Base-by-base conservation (phyloP, 2,888 invertebrate species). In the Lumbricus terrestris region DNA sequence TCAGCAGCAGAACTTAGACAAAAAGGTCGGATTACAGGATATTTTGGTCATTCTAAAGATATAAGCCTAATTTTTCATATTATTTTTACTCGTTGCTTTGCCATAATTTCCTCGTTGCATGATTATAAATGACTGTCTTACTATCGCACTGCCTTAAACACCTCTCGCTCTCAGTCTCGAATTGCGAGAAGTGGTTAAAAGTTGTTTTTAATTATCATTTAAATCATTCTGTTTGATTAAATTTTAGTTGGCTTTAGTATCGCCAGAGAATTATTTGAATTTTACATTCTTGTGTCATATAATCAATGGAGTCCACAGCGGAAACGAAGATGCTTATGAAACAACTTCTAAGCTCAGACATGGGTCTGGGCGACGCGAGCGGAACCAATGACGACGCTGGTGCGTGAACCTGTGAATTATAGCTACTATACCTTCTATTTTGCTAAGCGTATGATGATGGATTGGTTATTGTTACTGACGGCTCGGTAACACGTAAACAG, bases 171-270 rank as follows among this genome's bases (percentile, higher is more conserved):
- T n/a, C 29, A 69, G 69, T 69, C 69, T 69, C 69, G 69, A 69
- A 69, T 69, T 69, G n/a, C 69, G 69, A 69, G 69, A 69, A 69
- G 69, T 69, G 69, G 69, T 69, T 69, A 69, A 69, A 69, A 69
- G 69, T 69, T 69, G 69, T 69, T 69, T 69, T 69, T 69, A 69
- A 69, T 69, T 69, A 69, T 69, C 69, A n/a, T 69, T 69, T 69
- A 69, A 69, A 69, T 69, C 69, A n/a, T 69, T 69, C 69, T 69
- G 69, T 69, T 69, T 69, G 69, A 29, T n/a, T 69, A 69, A 29
- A 69, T 29, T 69, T 69, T 69, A 69, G 29, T 69, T n/a, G 8
- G 8, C 69, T 29, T 69, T 69, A 69, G 29, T 69, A n/a, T 69
- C 69, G 11, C 8, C 69, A 69, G 69, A 69, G 69, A 1, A n/a